Evolutionary conservation across 2,113 vertebrate species (phyloP).

Genomic region (Setophaga petechia): DNA sequence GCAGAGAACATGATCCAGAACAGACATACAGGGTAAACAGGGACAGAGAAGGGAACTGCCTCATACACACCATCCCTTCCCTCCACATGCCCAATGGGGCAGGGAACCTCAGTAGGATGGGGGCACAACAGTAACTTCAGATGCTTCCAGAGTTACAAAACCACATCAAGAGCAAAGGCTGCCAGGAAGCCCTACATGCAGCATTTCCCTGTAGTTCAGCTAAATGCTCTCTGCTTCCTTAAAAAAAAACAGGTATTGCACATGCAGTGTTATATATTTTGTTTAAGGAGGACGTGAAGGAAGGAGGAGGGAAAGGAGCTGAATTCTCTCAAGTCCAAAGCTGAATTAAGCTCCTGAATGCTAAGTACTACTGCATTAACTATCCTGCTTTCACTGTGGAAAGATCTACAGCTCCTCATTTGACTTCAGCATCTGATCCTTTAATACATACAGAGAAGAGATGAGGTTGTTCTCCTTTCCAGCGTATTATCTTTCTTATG

Average conservation of each 20-base stretch:
- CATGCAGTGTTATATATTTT: background rate
- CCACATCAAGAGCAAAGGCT: background rate
- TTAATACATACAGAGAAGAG: constrained; percentile 1
- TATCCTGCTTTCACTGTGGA: background rate
- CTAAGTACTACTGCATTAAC: constrained; percentile 47
- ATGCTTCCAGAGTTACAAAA: background rate
- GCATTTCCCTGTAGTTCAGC: background rate
- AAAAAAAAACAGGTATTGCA: background rate
- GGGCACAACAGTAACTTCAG: background rate
- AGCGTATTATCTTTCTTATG: background rate
- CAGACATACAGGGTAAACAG: background rate
- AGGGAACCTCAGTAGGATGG: background rate
- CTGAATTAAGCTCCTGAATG: constrained; percentile 43
- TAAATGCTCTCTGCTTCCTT: background rate
- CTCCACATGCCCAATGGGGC: background rate
- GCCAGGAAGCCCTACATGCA: background rate
- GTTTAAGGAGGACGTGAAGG: background rate
- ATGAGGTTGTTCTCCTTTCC: background rate
- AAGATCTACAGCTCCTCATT: background rate
- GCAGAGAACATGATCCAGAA: background rate
- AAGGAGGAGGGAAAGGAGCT: background rate
- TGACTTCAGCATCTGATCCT: background rate
- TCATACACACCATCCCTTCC: background rate
- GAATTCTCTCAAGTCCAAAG: constrained; percentile 38
- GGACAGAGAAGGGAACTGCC: background rate